A percentile compares a stretch with the other conserved stretches of the same genome.
phyloP scores from a whole-genome alignment of 2,113 vertebrate species.

The Diglossa brunneiventris region DNA sequence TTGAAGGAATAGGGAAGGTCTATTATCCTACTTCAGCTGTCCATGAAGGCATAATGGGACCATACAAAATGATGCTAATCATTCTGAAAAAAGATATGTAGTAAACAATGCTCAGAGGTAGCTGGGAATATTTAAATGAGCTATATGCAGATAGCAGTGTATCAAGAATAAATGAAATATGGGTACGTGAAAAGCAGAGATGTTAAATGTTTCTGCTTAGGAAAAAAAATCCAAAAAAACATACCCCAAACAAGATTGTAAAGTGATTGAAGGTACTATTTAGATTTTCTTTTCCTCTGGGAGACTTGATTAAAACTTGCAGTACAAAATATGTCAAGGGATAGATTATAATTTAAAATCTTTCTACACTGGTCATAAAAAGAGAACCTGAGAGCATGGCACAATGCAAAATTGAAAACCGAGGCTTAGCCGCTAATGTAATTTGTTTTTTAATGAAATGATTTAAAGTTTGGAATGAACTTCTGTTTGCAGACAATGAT shows the following conservation, averaged over 20 bases:
- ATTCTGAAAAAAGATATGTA: not conserved
- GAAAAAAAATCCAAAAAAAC: not conserved
- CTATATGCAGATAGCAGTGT: not conserved
- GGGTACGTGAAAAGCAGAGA: not conserved
- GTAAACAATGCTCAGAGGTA: not conserved
- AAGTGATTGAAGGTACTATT: slow-evolving; percentile 31
- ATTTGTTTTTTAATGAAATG: slow-evolving; percentile 66
- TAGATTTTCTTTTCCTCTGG: slow-evolving; percentile 41
- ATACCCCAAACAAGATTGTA: not conserved
- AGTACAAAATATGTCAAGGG: slow-evolving; percentile 30
- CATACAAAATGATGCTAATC: not conserved
- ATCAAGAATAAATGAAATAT: not conserved
- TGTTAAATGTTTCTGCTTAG: slow-evolving; percentile 20
- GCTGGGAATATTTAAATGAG: slow-evolving; percentile 10
- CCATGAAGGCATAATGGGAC: not conserved
- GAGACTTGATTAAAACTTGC: slow-evolving; percentile 54
- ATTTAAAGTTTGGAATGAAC: slow-evolving; percentile 59
- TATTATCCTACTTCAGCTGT: not conserved
- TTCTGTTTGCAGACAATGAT: slow-evolving; percentile 62
- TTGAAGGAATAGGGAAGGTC: not conserved
- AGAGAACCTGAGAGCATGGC: slow-evolving; percentile 42
- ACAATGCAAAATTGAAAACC: slow-evolving; percentile 46
- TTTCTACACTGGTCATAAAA: slow-evolving; percentile 44
- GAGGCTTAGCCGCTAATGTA: slow-evolving; percentile 42
- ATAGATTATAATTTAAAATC: slow-evolving; percentile 60